Base-by-base conservation (phyloP, 2,797 vertebrate genomes). In the Limnodromus scolopaceus region DNA sequence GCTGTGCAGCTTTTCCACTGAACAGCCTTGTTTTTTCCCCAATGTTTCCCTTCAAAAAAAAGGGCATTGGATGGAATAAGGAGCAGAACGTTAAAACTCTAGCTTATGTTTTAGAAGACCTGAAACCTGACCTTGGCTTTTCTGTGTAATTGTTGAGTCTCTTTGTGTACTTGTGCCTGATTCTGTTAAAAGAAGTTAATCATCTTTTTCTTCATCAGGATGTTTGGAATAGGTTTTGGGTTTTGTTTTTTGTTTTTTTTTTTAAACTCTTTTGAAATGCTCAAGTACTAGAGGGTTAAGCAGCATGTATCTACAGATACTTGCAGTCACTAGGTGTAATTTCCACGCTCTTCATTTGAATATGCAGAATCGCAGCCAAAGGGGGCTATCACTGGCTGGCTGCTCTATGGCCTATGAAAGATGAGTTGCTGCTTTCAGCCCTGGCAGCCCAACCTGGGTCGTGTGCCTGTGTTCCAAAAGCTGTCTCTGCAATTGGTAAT, bases 401-500 rank as follows among this genome's bases (percentile, higher is more conserved):
- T 84, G 68, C 49, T n/a, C 20, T n/a, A 6, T 1, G 19, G 34
- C 84, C 70, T 39, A 2, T 45, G 79, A 58, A 65, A 79, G 86
- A 65, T 2, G 7, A 75, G 49, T 6, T 22, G 24, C 48, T 84
- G 66, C 48, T 60, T 82, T 79, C 76, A 70, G 61, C 57, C 63
- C 77, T 6, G 43, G 13, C 46, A 90, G 49, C 83, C 24, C 6
- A 2, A 61, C 0, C 45, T 10, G 9, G 55, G 39, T 6, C 38
- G 16, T 3, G 49, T 4, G 25, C 11, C 69, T 64, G 57, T 34
- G 88, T 51, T 61, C 68, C 48, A 61, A 64, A 78, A 63, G 45
- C 87, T 60, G 75, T 55, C 46, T 58, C 89, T 80, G 74, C 92
- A 90, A 49, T 22, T 64, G 92, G 13, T 92, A 85, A 92, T 71